Evolutionary conservation across 2,113 vertebrate genomes (phyloP).

Genomic region (Anoplopoma fimbria): DNA sequence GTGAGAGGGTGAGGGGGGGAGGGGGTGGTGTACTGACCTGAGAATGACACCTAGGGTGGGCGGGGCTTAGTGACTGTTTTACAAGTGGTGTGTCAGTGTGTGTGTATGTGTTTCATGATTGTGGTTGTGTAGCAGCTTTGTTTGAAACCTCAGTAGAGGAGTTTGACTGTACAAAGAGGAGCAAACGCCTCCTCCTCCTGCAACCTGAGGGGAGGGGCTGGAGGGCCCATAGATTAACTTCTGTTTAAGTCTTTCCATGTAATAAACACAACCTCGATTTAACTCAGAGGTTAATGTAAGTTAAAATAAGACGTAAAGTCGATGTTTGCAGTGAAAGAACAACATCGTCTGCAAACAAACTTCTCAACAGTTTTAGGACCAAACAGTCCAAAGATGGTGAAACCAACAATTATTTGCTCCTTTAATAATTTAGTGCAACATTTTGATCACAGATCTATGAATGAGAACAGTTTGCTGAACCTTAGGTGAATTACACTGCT

Average conservation of each 20-base stretch:
- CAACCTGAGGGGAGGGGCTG: neutral
- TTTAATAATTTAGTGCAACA: no score
- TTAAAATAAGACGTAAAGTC: neutral
- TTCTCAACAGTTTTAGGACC: neutral
- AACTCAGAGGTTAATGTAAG: neutral
- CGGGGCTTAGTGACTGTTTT: conserved; percentile 44
- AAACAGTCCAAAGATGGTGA: neutral
- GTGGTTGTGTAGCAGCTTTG: conserved; percentile 17
- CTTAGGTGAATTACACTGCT: no score
- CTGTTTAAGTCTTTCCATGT: no score
- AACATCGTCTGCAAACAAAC: no score
- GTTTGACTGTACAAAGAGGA: conserved; percentile 3
- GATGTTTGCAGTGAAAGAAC: neutral
- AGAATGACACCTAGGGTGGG: conserved; percentile 47
- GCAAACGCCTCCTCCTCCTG: neutral
- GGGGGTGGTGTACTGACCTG: conserved; percentile 36
- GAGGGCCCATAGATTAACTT: neutral
- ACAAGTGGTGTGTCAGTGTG: conserved; percentile 21
- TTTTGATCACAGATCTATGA: no score
- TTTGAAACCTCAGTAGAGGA: conserved; percentile 9
- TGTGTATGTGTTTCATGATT: conserved; percentile 13
- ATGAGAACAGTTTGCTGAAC: no score
- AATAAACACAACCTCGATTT: no score
- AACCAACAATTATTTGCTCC: neutral
- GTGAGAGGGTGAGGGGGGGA: neutral